Base-by-base conservation (phyloP, 2,888 invertebrate genomes). In the Meloe dianella region DNA sequence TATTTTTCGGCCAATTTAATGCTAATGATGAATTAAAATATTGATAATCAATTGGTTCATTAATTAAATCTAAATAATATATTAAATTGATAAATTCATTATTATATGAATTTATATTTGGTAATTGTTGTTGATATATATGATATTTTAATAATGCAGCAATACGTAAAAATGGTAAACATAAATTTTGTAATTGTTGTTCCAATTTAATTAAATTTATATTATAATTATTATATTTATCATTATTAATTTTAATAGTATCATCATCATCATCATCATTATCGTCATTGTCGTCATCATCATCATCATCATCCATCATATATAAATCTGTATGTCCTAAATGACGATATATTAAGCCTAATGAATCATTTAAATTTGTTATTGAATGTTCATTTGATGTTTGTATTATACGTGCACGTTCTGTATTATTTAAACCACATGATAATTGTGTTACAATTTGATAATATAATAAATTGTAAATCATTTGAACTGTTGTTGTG, bases 381-480 rank as follows among this genome's bases (percentile, higher is more conserved):
- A 85, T 78, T 24, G 72, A 70, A 8, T 73, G 77, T n/a, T 63
- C 61, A 41, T 74, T 75, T 17, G 75, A 73, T n/a, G 74, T 75
- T 24, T 75, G 73, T 35, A 76, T 76, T 0, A 71, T 68, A 60
- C 86, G 85, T 29, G 86, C 85, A 64, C 92, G 88, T 75, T 91
- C 91, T 54, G 85, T 85, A 57, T 89, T 89, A 51, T 89, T 88
- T 78, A 92, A 85, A 71, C 87, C 87, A 71, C 91, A 91, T 64
- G 91, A 89, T 70, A 95, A 86, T 84, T 94, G 93, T 63, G 92
- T 89, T 71, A 96, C 89, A 59, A 95, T 91, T 87, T 97, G 96
- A 83, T 96, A 92, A 85, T 94, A 96, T 68, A 92, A 87, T 71
- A 97, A 87, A 82, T 96, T 94, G 86, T 94, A 97, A 72, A 96